Base-by-base conservation (phyloP, 2,888 invertebrate species). In the Meteorus cinctellus region DNA sequence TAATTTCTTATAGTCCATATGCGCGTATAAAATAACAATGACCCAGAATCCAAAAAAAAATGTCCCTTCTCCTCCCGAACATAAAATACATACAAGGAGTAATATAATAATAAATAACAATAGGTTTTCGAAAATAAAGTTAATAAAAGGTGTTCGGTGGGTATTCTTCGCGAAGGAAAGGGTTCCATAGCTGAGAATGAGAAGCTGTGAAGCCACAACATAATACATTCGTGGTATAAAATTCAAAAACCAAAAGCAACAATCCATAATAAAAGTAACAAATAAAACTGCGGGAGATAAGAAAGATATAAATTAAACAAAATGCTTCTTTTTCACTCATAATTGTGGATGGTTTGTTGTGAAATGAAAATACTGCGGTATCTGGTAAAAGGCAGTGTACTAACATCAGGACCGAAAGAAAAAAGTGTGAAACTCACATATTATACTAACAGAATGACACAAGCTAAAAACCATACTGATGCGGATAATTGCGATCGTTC, bases 321-420 rank as follows among this genome's bases (percentile, higher is more conserved):
- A 74, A 76, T 76, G 75, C 71, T 76, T 74, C 8, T 55, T 31
- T 72, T 75, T 62, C 74, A 60, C 48, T 75, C 45, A 48, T 65
- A 51, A 29, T 69, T 72, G 19, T n/a, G 19, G 51, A 74, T 72
- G 72, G 63, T 74, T 74, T 74, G 74, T 66, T 74, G 72, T 71
- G 48, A 72, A 78, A 67, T 74, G 69, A 71, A 78, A 85, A 84
- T 85, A 83, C 84, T 84, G 82, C 79, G 71, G 79, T 72, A 79
- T 81, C 79, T 82, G 81, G 81, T 79, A 77, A 78, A 75, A 78
- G 84, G 84, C 85, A 84, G 85, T 85, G 84, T 80, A 71, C 70
- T 81, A 81, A 78, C 81, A 79, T 72, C 72, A 79, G 48, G 81
- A 80, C 48, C 67, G 74, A 31, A 66, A 67, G 34, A 60, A 31